These are phyloP conservation scores for Gortyna flavago DNA, from an alignment of 2,888 invertebrate species.

Conservation along the genomic window DNA sequence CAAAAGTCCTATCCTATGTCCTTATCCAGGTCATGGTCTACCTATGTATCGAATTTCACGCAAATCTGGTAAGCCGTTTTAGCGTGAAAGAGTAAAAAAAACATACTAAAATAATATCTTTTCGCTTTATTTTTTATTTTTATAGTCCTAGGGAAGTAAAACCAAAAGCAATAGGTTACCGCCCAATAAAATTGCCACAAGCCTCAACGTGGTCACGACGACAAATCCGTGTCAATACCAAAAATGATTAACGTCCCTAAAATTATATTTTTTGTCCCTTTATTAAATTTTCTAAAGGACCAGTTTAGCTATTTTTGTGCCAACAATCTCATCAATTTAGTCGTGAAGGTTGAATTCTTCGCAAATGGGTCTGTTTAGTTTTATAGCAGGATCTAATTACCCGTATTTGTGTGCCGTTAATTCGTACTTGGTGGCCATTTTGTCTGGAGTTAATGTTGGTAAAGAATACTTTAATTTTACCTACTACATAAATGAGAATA, in stretches of 20 bases:
- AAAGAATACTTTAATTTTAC: conserved; percentile 22
- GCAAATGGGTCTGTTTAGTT: conserved; percentile 60
- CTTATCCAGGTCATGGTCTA: too few species aligned
- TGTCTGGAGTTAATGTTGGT: conserved; percentile 43
- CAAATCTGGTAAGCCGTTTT: too few species aligned
- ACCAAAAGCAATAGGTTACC: conserved; percentile 6
- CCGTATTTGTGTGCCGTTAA: conserved; percentile 60
- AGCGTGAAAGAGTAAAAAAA: not conserved
- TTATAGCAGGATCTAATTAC: conserved; percentile 64
- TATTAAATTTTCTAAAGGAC: conserved; percentile 18
- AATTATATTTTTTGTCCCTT: conserved; percentile 20
- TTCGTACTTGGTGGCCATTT: conserved; percentile 60
- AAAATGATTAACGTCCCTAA: conserved; percentile 26
- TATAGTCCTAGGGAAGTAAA: not conserved
- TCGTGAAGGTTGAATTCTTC: conserved; percentile 63
- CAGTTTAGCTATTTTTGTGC: conserved; percentile 13
- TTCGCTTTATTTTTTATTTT: not conserved
- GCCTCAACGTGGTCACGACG: not conserved
- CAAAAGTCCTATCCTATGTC: too few species aligned
- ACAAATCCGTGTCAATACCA: conserved; percentile 23
- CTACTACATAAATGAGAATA: not conserved
- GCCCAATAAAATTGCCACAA: not conserved
- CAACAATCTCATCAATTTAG: conserved; percentile 63
- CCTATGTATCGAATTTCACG: too few species aligned
- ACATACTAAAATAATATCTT: not conserved